Evolutionary conservation across 2,797 vertebrate genomes (phyloP), one percentile per base, ranked within the genome.

Genomic region (Enteromius fasciolatus): DNA sequence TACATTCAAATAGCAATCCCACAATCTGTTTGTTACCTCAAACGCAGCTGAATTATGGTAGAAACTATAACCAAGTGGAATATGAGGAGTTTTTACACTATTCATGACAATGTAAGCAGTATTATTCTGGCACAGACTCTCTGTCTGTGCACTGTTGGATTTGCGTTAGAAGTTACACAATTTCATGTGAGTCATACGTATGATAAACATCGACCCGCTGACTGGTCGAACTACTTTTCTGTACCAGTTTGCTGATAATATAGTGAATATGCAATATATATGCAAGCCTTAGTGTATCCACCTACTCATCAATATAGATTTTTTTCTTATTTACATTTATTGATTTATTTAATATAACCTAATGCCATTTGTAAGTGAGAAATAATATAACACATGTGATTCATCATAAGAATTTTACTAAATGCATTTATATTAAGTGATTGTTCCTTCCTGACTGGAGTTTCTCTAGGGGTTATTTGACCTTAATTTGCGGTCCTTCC

Each of bases 401-500:
- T 46, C 57, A 76, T 76, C 57, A 76, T 46, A 12, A 15, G 14
- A 25, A 41, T 57, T 80, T 17, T 20, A 44, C n/a, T 57, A 50
- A 25, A 79, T 41, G 17, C 17, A 69, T 46, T 33, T 31, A 31
- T 57, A 54, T 52, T 15, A 44, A n/a, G 12, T 28, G 8, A 41
- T 25, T 25, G 31, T 14, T 59, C 4, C 8, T 18, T 36, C 17
- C 33, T 46, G 17, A 39, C 36, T 39, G 36, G 36, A 73, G 59
- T 78, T 54, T n/a, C 63, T 59, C 25, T 41, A 36, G 74, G 72
- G 44, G 48, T 33, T 46, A 12, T 46, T n/a, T 81, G 59, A 82
- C 77, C 57, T 78, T 78, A 75, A 74, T 69, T 59, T 67, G 25
- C 44, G 11, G 72, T 83, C 39, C 48, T 78, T 57, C 20, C 14